Evolutionary conservation across 1,140 invertebrate genomes (phyloP).

Genomic region (Muscidifurax raptorellus): DNA sequence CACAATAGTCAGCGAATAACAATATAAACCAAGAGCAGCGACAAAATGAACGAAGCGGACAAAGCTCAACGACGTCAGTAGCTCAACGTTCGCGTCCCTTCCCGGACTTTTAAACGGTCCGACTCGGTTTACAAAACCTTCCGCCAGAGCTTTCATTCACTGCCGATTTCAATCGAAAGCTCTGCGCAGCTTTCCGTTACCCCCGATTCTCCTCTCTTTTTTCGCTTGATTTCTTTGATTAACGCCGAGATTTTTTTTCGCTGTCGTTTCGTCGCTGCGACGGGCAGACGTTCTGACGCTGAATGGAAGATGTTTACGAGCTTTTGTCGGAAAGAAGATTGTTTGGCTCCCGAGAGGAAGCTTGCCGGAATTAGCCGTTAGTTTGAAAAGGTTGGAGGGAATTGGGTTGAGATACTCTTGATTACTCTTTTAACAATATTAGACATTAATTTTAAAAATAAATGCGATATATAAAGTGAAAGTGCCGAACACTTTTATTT

Average conservation of each 20-base stretch:
- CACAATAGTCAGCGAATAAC: too few relatives aligned
- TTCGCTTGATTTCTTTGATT: conserved; percentile 14
- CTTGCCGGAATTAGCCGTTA: background rate
- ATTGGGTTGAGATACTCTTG: too few relatives aligned
- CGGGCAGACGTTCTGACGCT: background rate
- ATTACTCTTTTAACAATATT: too few relatives aligned
- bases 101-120: background rate
- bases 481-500: too few relatives aligned
- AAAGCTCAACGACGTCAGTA: background rate
- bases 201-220: background rate
- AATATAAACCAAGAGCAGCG: background rate
- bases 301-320: background rate
- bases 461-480: too few relatives aligned
- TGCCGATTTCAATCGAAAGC: conserved; percentile 8
- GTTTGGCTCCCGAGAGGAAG: background rate
- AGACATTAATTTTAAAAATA: too few relatives aligned
- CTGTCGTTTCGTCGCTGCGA: background rate
- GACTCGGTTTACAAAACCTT: background rate
- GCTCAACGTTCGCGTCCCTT: background rate
- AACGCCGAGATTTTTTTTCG: background rate
- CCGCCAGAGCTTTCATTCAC: background rate
- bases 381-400: too few relatives aligned
- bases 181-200: background rate
- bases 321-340: background rate
- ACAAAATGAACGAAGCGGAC: background rate